These are phyloP conservation scores for Austrofundulus limnaeus DNA, from an alignment of 2,113 vertebrate species.

Conservation along the genomic window DNA sequence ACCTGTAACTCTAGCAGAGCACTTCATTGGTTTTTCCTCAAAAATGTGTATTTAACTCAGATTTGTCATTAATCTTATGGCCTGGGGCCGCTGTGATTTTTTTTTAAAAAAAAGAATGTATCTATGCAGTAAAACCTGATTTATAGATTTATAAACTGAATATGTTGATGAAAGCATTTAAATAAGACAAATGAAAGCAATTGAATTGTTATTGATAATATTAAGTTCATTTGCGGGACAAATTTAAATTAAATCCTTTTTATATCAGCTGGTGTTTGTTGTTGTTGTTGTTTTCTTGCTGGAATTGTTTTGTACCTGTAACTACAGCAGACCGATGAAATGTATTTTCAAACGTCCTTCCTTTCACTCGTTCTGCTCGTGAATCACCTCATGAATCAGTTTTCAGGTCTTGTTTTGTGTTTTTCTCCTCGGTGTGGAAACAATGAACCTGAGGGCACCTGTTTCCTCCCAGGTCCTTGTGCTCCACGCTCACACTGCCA, in stretches of 20 bases:
- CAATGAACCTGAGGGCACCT: slow-evolving; percentile 72
- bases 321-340: no score
- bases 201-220: slow-evolving; percentile 44
- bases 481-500: slow-evolving; percentile 12
- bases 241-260: slow-evolving; percentile 76
- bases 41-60: slow-evolving; percentile 51
- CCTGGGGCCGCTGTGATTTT: slow-evolving; percentile 67
- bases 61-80: slow-evolving; percentile 56
- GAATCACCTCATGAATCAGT: slow-evolving; percentile 46
- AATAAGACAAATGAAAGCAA: slow-evolving; percentile 47
- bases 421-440: slow-evolving; percentile 57
- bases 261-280: slow-evolving; percentile 43
- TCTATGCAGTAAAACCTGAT: slow-evolving; percentile 39
- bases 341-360: slow-evolving; percentile 57
- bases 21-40: slow-evolving; percentile 11
- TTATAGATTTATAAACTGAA: slow-evolving; percentile 15
- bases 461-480: slow-evolving; percentile 65
- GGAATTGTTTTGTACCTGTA: no score
- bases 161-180: slow-evolving; percentile 9
- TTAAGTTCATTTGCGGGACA: slow-evolving; percentile 80
- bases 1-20: slow-evolving; percentile 1
- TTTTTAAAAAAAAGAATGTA: neutral
- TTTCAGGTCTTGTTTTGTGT: slow-evolving; percentile 4
- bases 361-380: slow-evolving; percentile 46
- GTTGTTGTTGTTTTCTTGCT: slow-evolving; percentile 27